A percentile compares a stretch with the other conserved stretches of the same genome.
Conservation (phyloP, 1,140 invertebrate species). For the Drosophila mauritiana region DNA sequence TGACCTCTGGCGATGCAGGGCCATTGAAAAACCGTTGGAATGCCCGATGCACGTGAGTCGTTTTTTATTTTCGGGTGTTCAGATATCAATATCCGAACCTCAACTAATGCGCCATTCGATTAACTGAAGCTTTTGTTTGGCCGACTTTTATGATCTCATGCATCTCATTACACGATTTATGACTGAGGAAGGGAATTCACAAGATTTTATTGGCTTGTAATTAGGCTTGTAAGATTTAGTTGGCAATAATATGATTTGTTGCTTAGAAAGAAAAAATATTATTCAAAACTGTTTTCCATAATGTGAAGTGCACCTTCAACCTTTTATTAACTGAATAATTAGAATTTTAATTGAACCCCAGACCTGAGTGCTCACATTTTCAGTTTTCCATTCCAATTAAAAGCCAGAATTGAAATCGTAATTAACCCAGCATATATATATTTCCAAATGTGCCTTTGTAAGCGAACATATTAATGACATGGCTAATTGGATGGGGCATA, state of each 20-base stretch:
- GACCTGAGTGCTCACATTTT: background rate
- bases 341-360: background rate
- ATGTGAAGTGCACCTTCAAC: background rate
- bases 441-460: constrained; percentile 24
- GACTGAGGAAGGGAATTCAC: constrained; percentile 40
- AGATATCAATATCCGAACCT: constrained; percentile 3
- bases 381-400: background rate
- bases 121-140: constrained; percentile 32
- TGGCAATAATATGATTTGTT: no score
- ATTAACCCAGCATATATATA: constrained; percentile 29
- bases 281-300: background rate
- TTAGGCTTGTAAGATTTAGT: constrained; percentile 17
- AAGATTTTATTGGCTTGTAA: constrained; percentile 22
- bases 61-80: background rate
- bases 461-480: constrained; percentile 22
- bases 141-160: constrained; percentile 24
- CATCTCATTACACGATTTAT: constrained; percentile 45
- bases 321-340: background rate
- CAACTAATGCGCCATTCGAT: constrained; percentile 30
- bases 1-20: constrained; percentile 60
- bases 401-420: constrained; percentile 18
- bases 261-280: no score
- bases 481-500: constrained; percentile 14
- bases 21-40: constrained; percentile 57
- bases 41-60: constrained; percentile 52